Base-by-base conservation (phyloP, 2,797 vertebrate genomes). In the Adelosebastes latens region DNA sequence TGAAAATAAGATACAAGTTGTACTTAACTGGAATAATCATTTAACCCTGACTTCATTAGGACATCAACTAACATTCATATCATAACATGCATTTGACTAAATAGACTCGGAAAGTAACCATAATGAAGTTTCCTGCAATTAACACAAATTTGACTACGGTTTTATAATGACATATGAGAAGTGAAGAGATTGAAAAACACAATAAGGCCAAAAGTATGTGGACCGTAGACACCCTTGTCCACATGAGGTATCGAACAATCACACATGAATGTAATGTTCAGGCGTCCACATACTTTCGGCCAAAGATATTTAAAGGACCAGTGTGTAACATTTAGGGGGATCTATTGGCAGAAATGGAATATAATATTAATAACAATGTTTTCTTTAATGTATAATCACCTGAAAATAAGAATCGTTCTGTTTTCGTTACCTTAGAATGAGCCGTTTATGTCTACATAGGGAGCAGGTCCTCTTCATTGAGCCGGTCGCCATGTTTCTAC, bases 221-320 rank as follows among this genome's bases (percentile, higher is more conserved):
- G 80, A 79, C 62, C 29, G n/a, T 24, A 5, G 46, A 49, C 46
- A 8, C 46, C 18, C 46, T 18, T 18, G 16, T 49, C 46, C 46
- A 49, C 16, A 49, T 8, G 39, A 42, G 14, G 14, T 42, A 16
- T 42, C 14, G 5, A 42, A 42, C 7, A 49, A 49, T 49, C 46
- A 18, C 18, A 20, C 18, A 59, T n/a, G 39, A 42, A 42, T 42
- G 6, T 42, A 42, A 42, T 0, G 52, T 27, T 10, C 1, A 0
- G 2, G n/a, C 11, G 79, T 82, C 72, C 53, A 4, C 73, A 80
- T 61, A 63, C 73, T 80, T 83, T 60, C 74, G 69, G 8, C 46
- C 24, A 2, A 11, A 69, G n/a, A 49, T 49, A 13, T 49, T 49
- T 42, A 42, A 42, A 42, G 39, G 39, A 42, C 13, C 39, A 42